Evolutionary conservation across 2,888 invertebrate genomes (phyloP).

Genomic region (Hirtodrosophila histrioides): DNA sequence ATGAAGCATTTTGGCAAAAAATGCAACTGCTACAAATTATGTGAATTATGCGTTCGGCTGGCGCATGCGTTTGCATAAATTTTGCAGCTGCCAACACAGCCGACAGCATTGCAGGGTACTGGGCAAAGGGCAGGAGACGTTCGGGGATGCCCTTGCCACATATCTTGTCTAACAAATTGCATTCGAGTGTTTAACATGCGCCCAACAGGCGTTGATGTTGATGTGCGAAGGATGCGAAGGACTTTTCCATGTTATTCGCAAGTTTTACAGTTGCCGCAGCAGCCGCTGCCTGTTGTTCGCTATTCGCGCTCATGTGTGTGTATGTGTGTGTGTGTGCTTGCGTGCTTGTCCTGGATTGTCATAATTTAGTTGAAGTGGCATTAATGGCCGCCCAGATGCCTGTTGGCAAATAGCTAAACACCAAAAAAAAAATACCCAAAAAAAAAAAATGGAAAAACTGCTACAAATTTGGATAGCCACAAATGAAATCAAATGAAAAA

Average conservation of each 20-base stretch:
- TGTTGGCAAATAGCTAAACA: constrained; percentile 19
- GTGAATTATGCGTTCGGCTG: constrained; percentile 76
- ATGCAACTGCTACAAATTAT: constrained; percentile 78
- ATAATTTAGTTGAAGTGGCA: constrained; percentile 76
- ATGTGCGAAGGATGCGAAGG: constrained; percentile 73
- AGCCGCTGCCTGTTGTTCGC: constrained; percentile 13
- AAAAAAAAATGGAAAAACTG: constrained; percentile 10
- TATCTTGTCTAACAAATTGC: constrained; percentile 80
- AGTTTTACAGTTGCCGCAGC: constrained; percentile 49
- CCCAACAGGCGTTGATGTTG: constrained; percentile 77
- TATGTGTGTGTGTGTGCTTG: constrained; percentile 15
- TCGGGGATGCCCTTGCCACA: constrained; percentile 58
- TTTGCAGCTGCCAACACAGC: constrained; percentile 71
- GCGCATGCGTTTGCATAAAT: constrained; percentile 77
- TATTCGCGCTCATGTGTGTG: constrained; percentile 10
- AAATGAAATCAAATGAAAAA: constrained; percentile 72
- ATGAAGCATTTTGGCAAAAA: constrained; percentile 66
- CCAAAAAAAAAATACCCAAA: constrained; percentile 17
- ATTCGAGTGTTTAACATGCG: constrained; percentile 80
- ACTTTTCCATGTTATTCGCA: constrained; percentile 74
- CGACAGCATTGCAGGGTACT: constrained; percentile 37
- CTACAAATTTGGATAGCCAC: constrained; percentile 59
- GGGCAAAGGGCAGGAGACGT: constrained; percentile 22
- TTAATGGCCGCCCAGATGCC: constrained; percentile 57
- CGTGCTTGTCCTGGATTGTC: constrained; percentile 38